These are phyloP conservation scores for Deroplatys truncata DNA, from an alignment of 2,888 invertebrate species.

Conservation along the genomic window DNA sequence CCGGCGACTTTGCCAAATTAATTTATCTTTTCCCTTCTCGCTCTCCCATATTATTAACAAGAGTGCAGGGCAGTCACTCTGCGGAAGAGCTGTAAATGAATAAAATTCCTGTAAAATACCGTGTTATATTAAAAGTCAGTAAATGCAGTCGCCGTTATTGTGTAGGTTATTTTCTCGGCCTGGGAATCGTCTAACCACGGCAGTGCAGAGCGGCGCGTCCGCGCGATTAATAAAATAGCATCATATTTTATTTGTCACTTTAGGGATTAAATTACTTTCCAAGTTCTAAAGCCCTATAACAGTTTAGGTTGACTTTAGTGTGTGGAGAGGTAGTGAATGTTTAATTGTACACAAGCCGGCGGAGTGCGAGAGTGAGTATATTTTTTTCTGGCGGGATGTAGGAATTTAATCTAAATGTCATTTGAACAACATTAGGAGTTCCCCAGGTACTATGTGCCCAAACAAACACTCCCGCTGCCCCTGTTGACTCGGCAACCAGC, in stretches of 20 bases:
- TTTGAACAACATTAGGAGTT: slow-evolving; percentile 39
- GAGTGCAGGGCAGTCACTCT: neutral
- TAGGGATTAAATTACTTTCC: slow-evolving; percentile 10
- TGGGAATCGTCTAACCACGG: slow-evolving; percentile 5
- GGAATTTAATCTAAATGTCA: slow-evolving; percentile 43
- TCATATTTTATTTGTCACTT: slow-evolving; percentile 17
- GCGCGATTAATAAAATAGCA: neutral
- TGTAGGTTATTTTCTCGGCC: neutral
- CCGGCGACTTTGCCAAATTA: neutral
- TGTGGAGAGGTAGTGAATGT: slow-evolving; percentile 15
- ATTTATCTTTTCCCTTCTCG: neutral
- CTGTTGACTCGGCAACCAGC: slow-evolving; percentile 5
- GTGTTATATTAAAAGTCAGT: neutral
- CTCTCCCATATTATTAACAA: slow-evolving; percentile 4
- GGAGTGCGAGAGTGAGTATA: neutral
- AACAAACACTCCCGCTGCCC: neutral
- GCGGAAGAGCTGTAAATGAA: neutral
- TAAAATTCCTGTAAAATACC: slow-evolving; percentile 12
- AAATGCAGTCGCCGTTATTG: neutral
- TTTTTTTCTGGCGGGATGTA: slow-evolving; percentile 35
- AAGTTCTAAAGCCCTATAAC: neutral
- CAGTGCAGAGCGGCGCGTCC: neutral
- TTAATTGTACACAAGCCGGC: slow-evolving; percentile 33
- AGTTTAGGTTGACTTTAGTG: neutral
- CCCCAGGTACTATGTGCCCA: slow-evolving; percentile 4